Conservation (phyloP, 2,888 invertebrate genomes). For the Lamellibrachia columna region DNA sequence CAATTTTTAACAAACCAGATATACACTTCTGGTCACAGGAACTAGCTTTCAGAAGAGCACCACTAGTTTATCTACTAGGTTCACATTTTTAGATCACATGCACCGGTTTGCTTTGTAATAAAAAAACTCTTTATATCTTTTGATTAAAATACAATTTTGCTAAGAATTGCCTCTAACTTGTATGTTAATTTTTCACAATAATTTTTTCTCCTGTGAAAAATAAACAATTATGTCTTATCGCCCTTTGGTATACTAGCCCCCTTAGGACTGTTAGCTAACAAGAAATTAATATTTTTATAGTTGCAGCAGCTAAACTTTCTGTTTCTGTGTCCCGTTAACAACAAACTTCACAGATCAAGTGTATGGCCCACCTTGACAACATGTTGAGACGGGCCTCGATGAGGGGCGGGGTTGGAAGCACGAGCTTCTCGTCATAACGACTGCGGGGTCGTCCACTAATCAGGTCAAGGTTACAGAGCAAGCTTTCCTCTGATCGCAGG, state of each 20-base stretch:
- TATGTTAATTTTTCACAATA: not conserved
- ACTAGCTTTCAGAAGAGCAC: not conserved
- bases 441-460: not conserved
- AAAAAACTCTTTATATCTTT: no score
- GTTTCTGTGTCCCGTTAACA: not conserved
- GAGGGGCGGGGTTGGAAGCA: conserved; percentile 54
- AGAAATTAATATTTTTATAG: not conserved
- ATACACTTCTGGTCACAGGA: not conserved
- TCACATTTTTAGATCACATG: not conserved
- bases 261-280: not conserved
- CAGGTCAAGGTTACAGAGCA: conserved; percentile 3
- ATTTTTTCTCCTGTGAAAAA: not conserved
- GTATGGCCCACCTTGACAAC: conserved; percentile 48
- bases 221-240: not conserved
- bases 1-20: not conserved
- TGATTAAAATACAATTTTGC: no score
- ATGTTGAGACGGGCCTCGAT: conserved; percentile 50
- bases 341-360: not conserved
- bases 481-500: not conserved
- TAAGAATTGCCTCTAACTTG: no score
- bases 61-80: not conserved
- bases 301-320: not conserved
- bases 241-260: not conserved
- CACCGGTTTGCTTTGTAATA: no score
- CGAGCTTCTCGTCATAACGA: conserved; percentile 22